Base-by-base conservation (phyloP, 2,888 invertebrate species). In the Tholera decimalis region DNA sequence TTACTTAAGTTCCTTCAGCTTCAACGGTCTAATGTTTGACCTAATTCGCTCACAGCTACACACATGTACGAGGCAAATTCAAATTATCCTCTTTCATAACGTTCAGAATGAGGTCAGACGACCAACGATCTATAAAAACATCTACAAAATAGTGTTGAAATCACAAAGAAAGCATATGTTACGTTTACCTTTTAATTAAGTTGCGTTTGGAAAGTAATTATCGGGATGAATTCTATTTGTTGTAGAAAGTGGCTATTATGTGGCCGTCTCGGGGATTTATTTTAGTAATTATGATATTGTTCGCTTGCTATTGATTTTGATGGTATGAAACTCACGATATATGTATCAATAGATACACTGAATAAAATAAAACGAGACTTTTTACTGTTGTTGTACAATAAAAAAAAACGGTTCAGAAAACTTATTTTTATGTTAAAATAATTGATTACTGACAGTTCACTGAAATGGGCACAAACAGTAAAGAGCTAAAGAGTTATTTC, bases 121-220 rank as follows among this genome's bases (percentile, higher is more conserved):
- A 30, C 18, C 35, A 18, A 50, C 20, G 22, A 28, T n/a, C 8
- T 30, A 30, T 5, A 28, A 18, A 35, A 70, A 59, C 37, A 56
- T 47, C n/a, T 20, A 43, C 43, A 41, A 65, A 55, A 58, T 47
- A 15, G 9, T 46, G 51, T 35, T 35, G 46, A 57, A 80, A 72
- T 71, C 57, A 79, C 33, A 56, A 67, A 71, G 58, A 54, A 49
- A 74, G 46, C 60, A 44, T 20, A 57, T 43, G 37, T 60, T 28
- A 62, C 44, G 53, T 53, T 74, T 58, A 44, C 63, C 58, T 66
- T 77, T 57, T 51, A 69, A 73, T 79, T 69, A 41, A 63, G 7
- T 73, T 62, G n/a, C 58, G 56, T 69, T 78, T 77, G 65, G 8
- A 39, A 41, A 49, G 59, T 41, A 59, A 73, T 68, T 77, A 66